Base-by-base conservation (phyloP, 2,888 invertebrate species). In the Gastracanthus pulcherrimus region DNA sequence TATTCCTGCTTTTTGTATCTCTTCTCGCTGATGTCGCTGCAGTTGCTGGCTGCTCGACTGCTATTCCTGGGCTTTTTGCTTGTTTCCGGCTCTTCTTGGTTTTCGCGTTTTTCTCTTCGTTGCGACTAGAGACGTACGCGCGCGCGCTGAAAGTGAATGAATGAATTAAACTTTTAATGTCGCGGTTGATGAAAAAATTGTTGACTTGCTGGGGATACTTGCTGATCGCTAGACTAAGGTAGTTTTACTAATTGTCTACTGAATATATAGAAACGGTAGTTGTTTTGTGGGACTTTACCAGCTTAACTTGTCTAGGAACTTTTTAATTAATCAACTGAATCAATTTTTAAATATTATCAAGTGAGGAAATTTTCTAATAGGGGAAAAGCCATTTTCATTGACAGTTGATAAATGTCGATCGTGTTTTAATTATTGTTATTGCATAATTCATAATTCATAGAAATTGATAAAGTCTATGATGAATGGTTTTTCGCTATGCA, bases 41-140 rank as follows among this genome's bases (percentile, higher is more conserved):
- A 11, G 9, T 26, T 0, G 6, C n/a, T 13, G 6, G 26, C 41
- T 13, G 41, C 41, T 41, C 58, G n/a, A 31, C 6, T 58, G 7
- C 19, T 45, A 2, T 36, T 45, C 45, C 41, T 13, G 19, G 34
- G 16, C 74, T 75, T 75, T 75, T 75, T 75, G n/a, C 75, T 51
- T 29, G 75, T 75, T 75, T 76, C 76, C 67, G 55, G 51, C 41
- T 66, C n/a, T 34, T 62, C n/a, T 71, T 26, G 16, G 6, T 34
- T 36, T 23, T 29, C n/a, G 3, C 64, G 11, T 6, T n/a, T n/a
- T n/a, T 58, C 26, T 23, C 29, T 16, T 1, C 34, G 3, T 3
- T n/a, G 29, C 60, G 16, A 31, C 60, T 29, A 13, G 9, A 55
- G 11, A 19, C 7, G 23, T 23, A 26, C 51, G 51, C 9, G 51